Conservation (phyloP, 2,888 invertebrate species). For the Acholoe squamosa region DNA sequence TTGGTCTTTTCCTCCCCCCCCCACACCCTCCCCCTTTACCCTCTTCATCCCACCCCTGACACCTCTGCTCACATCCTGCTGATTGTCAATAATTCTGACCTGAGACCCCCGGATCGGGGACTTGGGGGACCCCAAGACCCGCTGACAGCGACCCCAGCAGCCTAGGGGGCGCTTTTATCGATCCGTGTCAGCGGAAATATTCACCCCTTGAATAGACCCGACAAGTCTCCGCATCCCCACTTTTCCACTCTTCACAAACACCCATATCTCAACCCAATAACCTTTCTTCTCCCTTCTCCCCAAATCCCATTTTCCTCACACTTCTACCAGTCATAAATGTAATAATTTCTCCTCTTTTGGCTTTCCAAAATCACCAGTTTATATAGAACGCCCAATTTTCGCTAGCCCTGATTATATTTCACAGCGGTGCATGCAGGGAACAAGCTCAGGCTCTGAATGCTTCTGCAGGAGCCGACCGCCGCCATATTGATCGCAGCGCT, state of each 20-base stretch:
- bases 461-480: constrained; percentile 12
- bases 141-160: background rate
- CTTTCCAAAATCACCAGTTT: too few relatives aligned
- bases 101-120: background rate
- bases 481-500: constrained; percentile 23
- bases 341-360: too few relatives aligned
- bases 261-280: background rate
- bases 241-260: background rate
- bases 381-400: too few relatives aligned
- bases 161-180: constrained; percentile 42
- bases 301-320: too few relatives aligned
- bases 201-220: constrained; percentile 12
- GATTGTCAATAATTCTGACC: constrained; percentile 51
- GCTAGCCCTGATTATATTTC: too few relatives aligned
- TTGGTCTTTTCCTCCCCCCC: background rate
- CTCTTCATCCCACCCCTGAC: background rate
- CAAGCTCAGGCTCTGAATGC: background rate
- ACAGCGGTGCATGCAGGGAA: background rate
- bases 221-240: background rate
- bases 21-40: background rate
- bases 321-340: too few relatives aligned
- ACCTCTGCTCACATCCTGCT: background rate
- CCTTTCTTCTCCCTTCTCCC: too few relatives aligned
- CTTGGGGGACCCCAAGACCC: background rate
- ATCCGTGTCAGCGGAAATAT: constrained; percentile 38